Base-by-base conservation (phyloP, 1,140 invertebrate species). In the Drosophila willistoni region DNA sequence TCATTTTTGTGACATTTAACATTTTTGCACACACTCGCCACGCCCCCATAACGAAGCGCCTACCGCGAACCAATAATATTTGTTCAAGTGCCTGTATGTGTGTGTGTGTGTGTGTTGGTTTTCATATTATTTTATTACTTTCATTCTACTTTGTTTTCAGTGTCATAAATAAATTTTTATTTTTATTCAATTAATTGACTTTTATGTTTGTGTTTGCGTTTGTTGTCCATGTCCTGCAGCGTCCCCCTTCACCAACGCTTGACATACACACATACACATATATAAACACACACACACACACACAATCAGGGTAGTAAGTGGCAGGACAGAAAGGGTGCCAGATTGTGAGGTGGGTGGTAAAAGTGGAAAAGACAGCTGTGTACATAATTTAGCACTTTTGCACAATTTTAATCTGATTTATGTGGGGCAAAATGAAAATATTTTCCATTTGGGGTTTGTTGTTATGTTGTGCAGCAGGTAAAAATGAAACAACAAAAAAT, bases 131-230 rank as follows among this genome's bases (percentile, higher is more conserved):
- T 22, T 51, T 51, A 51, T 51, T 51, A 19, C 44, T 51, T 51
- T 44, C 14, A 14, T 47, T 57, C 64, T 68, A 41, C 67, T 73
- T 68, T 68, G 39, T 64, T 41, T 41, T 57, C 59, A 36, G 22
- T 34, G 51, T 57, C 17, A 60, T 63, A 77, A 73, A 64, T 71
- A 66, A 66, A 74, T 60, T 76, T 73, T 76, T 76, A 63, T 79
- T 71, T 79, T 75, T 55, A 86, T 79, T 85, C 83, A 86, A 85
- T 82, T 85, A 86, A 85, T 76, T 85, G 82, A 85, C 81, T 81
- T 81, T 78, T 68, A 75, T 67, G 62, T 70, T 72, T 70, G 67
- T 70, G 64, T 63, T 81, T 72, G 64, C 70, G 71, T 64, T 68
- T 66, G 47, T 68, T 71, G 33, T 67, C 63, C 41, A 70, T 60